Percentiles rank a stretch among this genome's conserved stretches.
phyloP scores from a whole-genome alignment of 2,888 invertebrate species.

The Agrilus biguttatus region DNA sequence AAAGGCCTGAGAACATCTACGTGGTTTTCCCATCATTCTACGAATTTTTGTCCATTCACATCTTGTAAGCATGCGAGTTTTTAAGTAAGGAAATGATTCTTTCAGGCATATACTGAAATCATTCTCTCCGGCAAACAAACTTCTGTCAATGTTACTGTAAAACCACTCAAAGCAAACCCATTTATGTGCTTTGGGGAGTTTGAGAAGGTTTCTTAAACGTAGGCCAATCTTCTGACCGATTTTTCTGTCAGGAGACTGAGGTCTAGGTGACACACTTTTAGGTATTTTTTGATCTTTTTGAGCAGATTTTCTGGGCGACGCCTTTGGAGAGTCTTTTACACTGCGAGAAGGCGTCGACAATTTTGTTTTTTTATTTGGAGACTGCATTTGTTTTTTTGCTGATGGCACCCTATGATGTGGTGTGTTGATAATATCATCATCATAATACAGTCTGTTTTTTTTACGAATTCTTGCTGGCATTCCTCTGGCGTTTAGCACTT shows the following conservation, averaged over 20 bases:
- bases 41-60: slow-evolving; percentile 93
- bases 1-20: slow-evolving; percentile 87
- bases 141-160: slow-evolving; percentile 94
- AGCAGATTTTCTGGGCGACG: slow-evolving; percentile 17
- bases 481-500: slow-evolving; percentile 70
- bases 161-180: slow-evolving; percentile 99
- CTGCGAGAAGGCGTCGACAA: slow-evolving; percentile 13
- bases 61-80: slow-evolving; percentile 68
- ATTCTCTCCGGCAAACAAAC: slow-evolving; percentile 88
- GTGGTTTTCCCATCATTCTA: slow-evolving; percentile 92
- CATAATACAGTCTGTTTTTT: slow-evolving; percentile 72
- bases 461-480: slow-evolving; percentile 86
- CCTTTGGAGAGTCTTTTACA: slow-evolving; percentile 18
- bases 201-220: slow-evolving; percentile 79
- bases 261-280: slow-evolving; percentile 31
- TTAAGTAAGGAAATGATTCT: slow-evolving; percentile 87
- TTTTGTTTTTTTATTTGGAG: slow-evolving; percentile 32
- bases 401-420: slow-evolving; percentile 60
- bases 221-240: slow-evolving; percentile 83
- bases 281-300: slow-evolving; percentile 6
- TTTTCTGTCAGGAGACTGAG: slow-evolving; percentile 59
- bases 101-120: slow-evolving; percentile 89
- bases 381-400: slow-evolving; percentile 49
- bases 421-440: slow-evolving; percentile 75
- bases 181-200: slow-evolving; percentile 95